Conservation (phyloP, 2,888 invertebrate species). For the Amphiduros pacificus region DNA sequence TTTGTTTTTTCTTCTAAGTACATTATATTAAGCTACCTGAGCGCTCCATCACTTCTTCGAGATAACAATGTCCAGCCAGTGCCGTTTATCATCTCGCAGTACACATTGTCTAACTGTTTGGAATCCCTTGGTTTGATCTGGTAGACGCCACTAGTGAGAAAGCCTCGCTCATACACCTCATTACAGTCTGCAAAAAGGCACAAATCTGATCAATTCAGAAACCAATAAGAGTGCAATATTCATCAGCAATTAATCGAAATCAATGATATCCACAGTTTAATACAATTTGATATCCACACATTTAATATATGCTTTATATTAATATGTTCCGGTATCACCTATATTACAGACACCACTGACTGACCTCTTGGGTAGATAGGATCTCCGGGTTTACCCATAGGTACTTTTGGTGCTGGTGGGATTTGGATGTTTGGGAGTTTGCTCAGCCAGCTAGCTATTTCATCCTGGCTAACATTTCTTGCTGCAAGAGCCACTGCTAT, state of each 20-base stretch:
- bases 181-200: conserved; percentile 47
- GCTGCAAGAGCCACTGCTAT: conserved; percentile 10
- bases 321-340: too few relatives aligned
- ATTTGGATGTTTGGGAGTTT: conserved; percentile 7
- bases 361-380: too few relatives aligned
- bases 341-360: too few relatives aligned
- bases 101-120: conserved; percentile 39
- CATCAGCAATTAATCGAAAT: too few relatives aligned
- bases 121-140: conserved; percentile 39
- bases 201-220: background rate
- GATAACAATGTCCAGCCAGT: conserved; percentile 50
- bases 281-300: too few relatives aligned
- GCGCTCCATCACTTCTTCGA: conserved; percentile 48
- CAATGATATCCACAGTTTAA: too few relatives aligned
- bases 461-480: background rate
- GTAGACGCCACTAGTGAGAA: conserved; percentile 45
- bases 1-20: too few relatives aligned
- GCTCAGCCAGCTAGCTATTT: conserved; percentile 4
- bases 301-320: too few relatives aligned
- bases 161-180: conserved; percentile 44
- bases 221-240: too few relatives aligned
- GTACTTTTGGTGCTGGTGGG: too few relatives aligned
- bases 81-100: conserved; percentile 51
- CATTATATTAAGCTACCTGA: conserved; percentile 17
- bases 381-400: too few relatives aligned